Evolutionary conservation across 2,888 invertebrate species (phyloP).

Genomic region (Rapana venosa): DNA sequence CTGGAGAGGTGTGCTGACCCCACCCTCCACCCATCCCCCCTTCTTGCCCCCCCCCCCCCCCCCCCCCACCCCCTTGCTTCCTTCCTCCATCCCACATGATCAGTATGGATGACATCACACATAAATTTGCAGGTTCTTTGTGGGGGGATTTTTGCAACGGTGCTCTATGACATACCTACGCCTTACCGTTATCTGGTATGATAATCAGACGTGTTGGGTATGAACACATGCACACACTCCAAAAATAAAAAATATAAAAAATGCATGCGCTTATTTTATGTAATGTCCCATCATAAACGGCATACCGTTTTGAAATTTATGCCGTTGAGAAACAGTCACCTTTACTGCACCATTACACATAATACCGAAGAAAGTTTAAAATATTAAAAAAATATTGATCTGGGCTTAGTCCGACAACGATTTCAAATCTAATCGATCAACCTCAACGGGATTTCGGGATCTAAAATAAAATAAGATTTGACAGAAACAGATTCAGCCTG

Average conservation of each 20-base stretch:
- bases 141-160: background rate
- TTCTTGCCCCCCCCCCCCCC: background rate
- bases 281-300: background rate
- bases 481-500: too few relatives aligned
- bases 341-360: conserved; percentile 14
- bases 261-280: background rate
- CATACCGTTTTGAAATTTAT: background rate
- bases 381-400: too few relatives aligned
- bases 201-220: background rate
- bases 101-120: conserved; percentile 42
- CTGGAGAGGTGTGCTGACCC: conserved; percentile 29
- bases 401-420: background rate
- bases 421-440: background rate
- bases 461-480: too few relatives aligned
- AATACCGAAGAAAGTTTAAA: background rate
- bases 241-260: too few relatives aligned
- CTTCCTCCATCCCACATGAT: background rate
- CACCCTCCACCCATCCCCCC: background rate
- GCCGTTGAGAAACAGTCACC: background rate
- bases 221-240: too few relatives aligned
- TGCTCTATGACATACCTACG: background rate
- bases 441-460: too few relatives aligned
- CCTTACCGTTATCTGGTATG: background rate
- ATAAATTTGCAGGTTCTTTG: conserved; percentile 34
- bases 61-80: background rate